Evolutionary conservation across 2,113 vertebrate genomes (phyloP).

Genomic region (Ameiurus melas): DNA sequence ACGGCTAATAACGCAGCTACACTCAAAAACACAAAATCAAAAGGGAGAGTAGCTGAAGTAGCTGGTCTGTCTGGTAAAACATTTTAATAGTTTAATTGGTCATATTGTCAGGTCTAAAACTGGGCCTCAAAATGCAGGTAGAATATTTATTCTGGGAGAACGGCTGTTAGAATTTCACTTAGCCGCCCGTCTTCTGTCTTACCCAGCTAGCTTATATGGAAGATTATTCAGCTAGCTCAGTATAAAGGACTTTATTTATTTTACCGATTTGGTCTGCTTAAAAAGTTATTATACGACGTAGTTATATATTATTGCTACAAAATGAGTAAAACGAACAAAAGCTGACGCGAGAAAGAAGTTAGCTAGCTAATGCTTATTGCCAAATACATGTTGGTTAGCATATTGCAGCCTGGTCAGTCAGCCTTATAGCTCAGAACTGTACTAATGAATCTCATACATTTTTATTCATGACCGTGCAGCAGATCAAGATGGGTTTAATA

Average conservation of each 20-base stretch:
- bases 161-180: background rate
- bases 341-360: background rate
- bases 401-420: background rate
- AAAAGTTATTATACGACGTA: background rate
- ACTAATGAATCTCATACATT: background rate
- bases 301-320: background rate
- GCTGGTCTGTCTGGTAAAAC: constrained; percentile 19
- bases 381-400: background rate
- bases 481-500: no score
- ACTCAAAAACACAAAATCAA: background rate
- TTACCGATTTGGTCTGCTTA: background rate
- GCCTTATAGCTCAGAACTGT: background rate
- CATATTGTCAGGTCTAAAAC: background rate
- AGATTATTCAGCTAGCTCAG: background rate
- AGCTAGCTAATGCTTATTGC: background rate
- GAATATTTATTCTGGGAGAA: background rate
- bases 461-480: background rate
- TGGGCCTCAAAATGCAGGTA: background rate
- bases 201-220: background rate
- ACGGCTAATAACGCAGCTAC: background rate
- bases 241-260: background rate
- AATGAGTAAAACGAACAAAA: background rate
- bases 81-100: background rate
- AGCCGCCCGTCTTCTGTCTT: background rate
- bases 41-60: constrained; percentile 29